These are phyloP conservation scores for Amblyornis subalaris DNA, from an alignment of 2,113 vertebrate species.

Conservation along the genomic window DNA sequence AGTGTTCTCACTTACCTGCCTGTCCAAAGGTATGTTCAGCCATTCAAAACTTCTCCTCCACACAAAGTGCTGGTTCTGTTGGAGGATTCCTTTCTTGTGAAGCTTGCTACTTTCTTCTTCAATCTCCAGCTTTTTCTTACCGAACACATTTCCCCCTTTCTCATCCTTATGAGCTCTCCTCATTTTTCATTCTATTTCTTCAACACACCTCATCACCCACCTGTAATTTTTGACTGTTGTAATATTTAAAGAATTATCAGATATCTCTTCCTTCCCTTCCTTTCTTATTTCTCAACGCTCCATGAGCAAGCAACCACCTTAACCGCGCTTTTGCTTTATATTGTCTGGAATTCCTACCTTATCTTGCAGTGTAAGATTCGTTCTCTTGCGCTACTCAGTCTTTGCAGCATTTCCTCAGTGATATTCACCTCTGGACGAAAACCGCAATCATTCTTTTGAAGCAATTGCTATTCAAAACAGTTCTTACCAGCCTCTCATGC, in stretches of 20 bases:
- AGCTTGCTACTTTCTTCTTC: background rate
- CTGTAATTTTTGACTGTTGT: background rate
- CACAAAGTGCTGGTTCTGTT: background rate
- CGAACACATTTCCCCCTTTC: background rate
- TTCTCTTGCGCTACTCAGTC: background rate
- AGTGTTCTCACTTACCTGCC: background rate
- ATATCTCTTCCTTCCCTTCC: background rate
- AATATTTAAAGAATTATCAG: background rate
- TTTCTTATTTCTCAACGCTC: background rate
- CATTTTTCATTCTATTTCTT: background rate
- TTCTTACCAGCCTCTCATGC: background rate
- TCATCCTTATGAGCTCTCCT: rapidly evolving
- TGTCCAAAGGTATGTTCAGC: background rate
- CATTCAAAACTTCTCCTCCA: background rate
- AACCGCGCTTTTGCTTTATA: background rate
- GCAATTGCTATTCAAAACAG: background rate
- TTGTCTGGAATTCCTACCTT: background rate
- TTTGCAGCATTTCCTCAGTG: background rate
- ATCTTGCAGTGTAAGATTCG: background rate
- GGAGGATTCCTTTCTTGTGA: background rate
- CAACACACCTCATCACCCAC: background rate
- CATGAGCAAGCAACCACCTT: background rate
- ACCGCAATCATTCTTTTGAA: background rate
- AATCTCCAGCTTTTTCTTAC: background rate
- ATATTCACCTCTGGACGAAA: background rate